phyloP scores from a whole-genome alignment of 2,888 invertebrate genomes.

The Biston betularia region DNA sequence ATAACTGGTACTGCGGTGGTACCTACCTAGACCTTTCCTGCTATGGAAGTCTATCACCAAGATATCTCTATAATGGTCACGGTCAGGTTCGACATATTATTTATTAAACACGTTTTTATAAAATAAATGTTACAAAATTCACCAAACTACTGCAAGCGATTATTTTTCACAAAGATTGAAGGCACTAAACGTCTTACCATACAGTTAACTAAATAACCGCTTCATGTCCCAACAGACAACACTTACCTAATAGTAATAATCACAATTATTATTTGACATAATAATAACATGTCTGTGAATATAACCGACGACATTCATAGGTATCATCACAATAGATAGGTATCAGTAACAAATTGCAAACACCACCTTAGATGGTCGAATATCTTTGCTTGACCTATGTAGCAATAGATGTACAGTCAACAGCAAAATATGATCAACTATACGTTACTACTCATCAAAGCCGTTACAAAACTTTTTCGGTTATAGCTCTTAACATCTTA shows the following conservation, averaged over 20 bases:
- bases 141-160: too few relatives aligned
- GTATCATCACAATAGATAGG: constrained; percentile 35
- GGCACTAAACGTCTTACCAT: too few relatives aligned
- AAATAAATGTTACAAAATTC: too few relatives aligned
- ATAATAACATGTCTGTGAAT: constrained; percentile 28
- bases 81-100: too few relatives aligned
- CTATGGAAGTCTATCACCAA: too few relatives aligned
- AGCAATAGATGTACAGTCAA: constrained; percentile 18
- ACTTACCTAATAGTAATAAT: constrained; percentile 19
- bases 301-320: constrained; percentile 31
- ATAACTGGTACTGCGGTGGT: too few relatives aligned
- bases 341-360: constrained; percentile 37
- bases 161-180: too few relatives aligned
- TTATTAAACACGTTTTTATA: too few relatives aligned
- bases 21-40: too few relatives aligned
- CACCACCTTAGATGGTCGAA: constrained; percentile 32
- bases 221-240: constrained; percentile 6
- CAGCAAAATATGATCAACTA: neutral
- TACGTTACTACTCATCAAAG: neutral
- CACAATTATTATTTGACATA: constrained; percentile 32
- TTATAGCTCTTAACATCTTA: too few relatives aligned
- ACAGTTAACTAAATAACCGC: constrained; percentile 4
- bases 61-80: too few relatives aligned
- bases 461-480: too few relatives aligned
- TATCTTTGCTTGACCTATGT: constrained; percentile 34